Base-by-base conservation (phyloP, 2,888 invertebrate genomes). In the Papilio elwesi region DNA sequence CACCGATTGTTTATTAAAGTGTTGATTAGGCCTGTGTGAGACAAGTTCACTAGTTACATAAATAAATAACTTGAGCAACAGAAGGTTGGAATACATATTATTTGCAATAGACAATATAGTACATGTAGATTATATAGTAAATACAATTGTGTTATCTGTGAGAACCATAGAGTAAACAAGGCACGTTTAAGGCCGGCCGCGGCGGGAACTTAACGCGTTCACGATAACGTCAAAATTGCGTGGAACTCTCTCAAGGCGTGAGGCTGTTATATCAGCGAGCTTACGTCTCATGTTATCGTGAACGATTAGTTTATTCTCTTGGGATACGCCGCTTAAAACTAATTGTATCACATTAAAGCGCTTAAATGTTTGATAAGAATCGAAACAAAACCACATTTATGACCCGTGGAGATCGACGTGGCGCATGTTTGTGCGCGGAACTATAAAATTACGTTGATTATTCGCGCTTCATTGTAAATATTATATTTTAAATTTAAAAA, bases 171-270 rank as follows among this genome's bases (percentile, higher is more conserved):
- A 9, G n/a, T 48, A 38, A 26, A 59, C 15, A 73, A 73, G 73
- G 73, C 73, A 70, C 73, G n/a, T 38, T 66, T 16, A 6, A 73
- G 73, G 73, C 73, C 66, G 52, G 49, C 26, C 49, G 73, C 48
- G 49, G 26, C 38, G 49, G 43, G 6, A 7, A 43, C 43, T 43
- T 43, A 5, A 9, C 43, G 8, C 43, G 43, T 1, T 7, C 8
- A 43, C 43, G 43, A 43, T 43, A 43, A 43, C 43, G 6, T 43
- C 0, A 43, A 9, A 43, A 3, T 43, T 9, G 43, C 9, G 43
- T 43, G 43, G 43, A 9, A 43, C 26, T 26, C 26, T 26, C 26
- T 9, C 43, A 43, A 43, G 8, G 43, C 7, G 43, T 9, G 6
- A 43, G 43, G 43, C 43, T 43, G 43, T 43, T 3, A 43, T 6